These are phyloP conservation scores for Malacoraja senta DNA, from an alignment of 2,797 vertebrate species.

Conservation along the genomic window DNA sequence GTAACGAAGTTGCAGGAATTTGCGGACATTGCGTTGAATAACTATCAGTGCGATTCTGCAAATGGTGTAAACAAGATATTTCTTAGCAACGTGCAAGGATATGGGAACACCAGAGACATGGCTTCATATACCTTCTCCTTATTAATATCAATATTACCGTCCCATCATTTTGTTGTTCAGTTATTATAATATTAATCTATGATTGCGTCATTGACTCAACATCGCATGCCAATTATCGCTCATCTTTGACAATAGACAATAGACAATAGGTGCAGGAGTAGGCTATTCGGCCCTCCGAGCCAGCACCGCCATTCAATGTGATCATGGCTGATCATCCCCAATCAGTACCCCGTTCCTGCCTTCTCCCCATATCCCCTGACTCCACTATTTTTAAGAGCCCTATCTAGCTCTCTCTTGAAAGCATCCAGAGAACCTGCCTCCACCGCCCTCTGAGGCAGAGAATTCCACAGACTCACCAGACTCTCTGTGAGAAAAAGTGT, in stretches of 20 bases:
- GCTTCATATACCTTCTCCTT: neutral
- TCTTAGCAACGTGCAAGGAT: neutral
- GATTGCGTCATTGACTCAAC: neutral
- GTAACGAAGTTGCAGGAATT: conserved; percentile 61
- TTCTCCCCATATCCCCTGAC: too few relatives aligned
- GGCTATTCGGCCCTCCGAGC: too few relatives aligned
- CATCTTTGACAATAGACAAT: neutral
- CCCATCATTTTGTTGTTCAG: neutral
- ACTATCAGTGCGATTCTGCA: conserved; percentile 55
- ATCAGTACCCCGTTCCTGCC: too few relatives aligned
- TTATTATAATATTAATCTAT: neutral
- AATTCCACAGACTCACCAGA: too few relatives aligned
- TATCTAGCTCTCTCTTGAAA: too few relatives aligned
- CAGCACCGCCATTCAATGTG: too few relatives aligned
- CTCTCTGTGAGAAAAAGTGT: too few relatives aligned
- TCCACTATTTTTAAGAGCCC: too few relatives aligned
- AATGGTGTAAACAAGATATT: conserved; percentile 12
- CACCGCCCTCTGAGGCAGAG: too few relatives aligned
- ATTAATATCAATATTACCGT: neutral
- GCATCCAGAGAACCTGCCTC: too few relatives aligned
- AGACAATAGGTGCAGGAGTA: too few relatives aligned
- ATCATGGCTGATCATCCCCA: too few relatives aligned
- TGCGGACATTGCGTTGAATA: conserved; percentile 59
- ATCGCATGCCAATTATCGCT: neutral
- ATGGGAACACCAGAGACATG: neutral